Percentiles rank a stretch among this genome's conserved stretches.
phyloP scores from a whole-genome alignment of 2,888 invertebrate species.

The Agrochola lychnidis region DNA sequence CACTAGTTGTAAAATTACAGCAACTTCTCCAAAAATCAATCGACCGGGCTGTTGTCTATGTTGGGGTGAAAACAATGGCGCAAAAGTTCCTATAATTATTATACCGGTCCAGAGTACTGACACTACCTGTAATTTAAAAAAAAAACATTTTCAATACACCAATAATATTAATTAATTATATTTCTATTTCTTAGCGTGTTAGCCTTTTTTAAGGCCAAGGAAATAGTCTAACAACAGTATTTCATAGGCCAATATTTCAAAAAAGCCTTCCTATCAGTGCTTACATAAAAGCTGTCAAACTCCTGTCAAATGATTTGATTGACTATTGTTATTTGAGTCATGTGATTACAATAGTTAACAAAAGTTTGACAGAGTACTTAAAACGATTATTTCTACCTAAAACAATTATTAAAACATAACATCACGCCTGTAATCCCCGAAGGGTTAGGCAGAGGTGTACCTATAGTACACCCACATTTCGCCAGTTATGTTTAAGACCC shows the following conservation, averaged over 20 bases:
- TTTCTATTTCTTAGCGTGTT: not conserved
- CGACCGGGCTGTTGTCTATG: no score
- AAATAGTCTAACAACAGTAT: not conserved
- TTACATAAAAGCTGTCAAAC: not conserved
- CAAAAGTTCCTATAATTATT: fast-evolving
- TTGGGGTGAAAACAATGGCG: fast-evolving
- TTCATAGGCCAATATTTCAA: not conserved
- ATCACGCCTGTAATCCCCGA: no score
- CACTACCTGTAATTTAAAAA: slow-evolving; percentile 18
- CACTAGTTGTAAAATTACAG: not conserved
- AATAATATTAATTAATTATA: not conserved
- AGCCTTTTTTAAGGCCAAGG: not conserved
- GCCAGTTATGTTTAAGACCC: no score
- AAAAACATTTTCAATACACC: not conserved
- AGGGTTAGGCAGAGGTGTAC: no score
- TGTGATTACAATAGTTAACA: not conserved
- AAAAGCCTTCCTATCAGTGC: not conserved
- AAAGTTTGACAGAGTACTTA: not conserved
- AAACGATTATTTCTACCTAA: not conserved
- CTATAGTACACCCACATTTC: no score
- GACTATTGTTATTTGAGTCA: not conserved
- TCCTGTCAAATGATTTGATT: not conserved
- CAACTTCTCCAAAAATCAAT: not conserved
- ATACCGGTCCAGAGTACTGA: slow-evolving; percentile 19
- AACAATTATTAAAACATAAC: not conserved